Conservation (phyloP, 2,113 vertebrate genomes). For the Indicator maculatus region DNA sequence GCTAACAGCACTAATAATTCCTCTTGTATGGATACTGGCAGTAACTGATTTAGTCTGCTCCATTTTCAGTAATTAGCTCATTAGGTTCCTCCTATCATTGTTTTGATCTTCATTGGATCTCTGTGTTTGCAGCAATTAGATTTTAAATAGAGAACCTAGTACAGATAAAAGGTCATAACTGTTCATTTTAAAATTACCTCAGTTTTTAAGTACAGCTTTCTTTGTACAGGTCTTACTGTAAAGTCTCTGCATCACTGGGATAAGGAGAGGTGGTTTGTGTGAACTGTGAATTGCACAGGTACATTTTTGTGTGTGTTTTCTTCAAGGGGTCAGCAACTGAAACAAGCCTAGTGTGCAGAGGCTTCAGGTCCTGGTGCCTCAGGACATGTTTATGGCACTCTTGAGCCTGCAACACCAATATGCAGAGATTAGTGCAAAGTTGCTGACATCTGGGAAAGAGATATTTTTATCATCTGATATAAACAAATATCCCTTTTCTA, state of each 20-base stretch:
- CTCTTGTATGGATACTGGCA: background rate
- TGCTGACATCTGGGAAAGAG: background rate
- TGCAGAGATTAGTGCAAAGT: background rate
- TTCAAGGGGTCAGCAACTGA: background rate
- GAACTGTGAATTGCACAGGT: background rate
- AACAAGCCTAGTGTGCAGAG: background rate
- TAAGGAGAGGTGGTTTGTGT: background rate
- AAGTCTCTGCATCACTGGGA: background rate
- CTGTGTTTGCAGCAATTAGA: background rate
- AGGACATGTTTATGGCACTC: accelerated
- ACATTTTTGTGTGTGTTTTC: background rate
- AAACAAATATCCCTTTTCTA: background rate
- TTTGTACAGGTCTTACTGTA: background rate
- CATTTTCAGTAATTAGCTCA: background rate
- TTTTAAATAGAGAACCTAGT: background rate
- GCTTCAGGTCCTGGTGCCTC: background rate
- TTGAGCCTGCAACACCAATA: background rate
- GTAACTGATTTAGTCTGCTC: background rate
- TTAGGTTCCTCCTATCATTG: background rate
- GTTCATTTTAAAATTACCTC: background rate
- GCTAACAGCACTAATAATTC: background rate
- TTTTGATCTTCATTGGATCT: background rate
- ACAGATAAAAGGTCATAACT: background rate
- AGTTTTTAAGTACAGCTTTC: background rate
- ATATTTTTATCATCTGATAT: background rate